phyloP scores from a whole-genome alignment of 2,797 vertebrate species.

The Schizothorax lantsangensis region DNA sequence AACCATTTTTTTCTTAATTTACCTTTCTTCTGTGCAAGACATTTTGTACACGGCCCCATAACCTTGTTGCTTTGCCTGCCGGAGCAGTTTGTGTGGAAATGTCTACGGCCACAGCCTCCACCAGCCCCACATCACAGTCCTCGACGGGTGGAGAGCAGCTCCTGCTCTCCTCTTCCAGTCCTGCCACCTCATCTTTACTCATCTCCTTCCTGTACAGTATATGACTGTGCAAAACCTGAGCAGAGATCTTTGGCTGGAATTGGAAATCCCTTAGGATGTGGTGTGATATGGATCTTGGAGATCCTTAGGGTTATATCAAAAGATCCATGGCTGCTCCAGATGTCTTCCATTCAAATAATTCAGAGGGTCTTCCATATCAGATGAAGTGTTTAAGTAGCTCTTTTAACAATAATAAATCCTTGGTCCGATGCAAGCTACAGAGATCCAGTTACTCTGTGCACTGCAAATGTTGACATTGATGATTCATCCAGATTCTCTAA shows the following conservation, averaged over 20 bases:
- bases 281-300: background rate
- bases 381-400: conserved; percentile 1
- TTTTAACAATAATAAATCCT: conserved; percentile 8
- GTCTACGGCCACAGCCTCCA: background rate
- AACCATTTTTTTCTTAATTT: conserved; percentile 30
- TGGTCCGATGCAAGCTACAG: background rate
- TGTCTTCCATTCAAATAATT: background rate
- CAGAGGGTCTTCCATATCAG: background rate
- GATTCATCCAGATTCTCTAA: background rate
- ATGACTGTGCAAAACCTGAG: conserved; percentile 1
- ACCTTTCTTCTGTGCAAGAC: conserved; percentile 46
- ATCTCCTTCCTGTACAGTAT: background rate
- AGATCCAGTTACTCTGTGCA: conserved; percentile 22
- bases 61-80: conserved; percentile 37
- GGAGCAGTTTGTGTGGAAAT: background rate
- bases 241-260: background rate
- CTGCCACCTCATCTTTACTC: background rate
- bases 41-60: conserved; percentile 56
- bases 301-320: background rate
- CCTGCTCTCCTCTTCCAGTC: background rate
- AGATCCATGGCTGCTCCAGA: background rate
- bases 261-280: background rate
- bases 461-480: background rate
- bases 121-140: conserved; percentile 2
- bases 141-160: background rate